Conservation (phyloP, 2,888 invertebrate species). For the Clivina fossor region DNA sequence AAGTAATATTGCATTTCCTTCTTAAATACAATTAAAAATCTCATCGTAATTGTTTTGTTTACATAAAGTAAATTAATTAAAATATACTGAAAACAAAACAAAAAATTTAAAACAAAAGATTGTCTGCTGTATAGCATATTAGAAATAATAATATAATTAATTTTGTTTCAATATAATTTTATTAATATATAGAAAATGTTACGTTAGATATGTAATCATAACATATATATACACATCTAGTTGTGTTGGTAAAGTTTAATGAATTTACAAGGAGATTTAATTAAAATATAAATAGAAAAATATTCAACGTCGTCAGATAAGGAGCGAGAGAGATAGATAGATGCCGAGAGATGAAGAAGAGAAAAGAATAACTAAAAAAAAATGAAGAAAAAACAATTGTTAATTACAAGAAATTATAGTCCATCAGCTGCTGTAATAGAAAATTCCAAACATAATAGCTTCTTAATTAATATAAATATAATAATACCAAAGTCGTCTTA, state of each 20-base stretch:
- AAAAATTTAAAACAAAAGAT: background rate
- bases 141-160: background rate
- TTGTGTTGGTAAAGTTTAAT: slow-evolving; percentile 14
- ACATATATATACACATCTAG: too few species aligned
- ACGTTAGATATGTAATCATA: too few species aligned
- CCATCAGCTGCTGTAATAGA: slow-evolving; percentile 34
- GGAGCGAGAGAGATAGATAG: too few species aligned
- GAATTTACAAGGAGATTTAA: slow-evolving; percentile 33
- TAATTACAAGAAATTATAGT: slow-evolving; percentile 34
- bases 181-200: too few species aligned
- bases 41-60: background rate
- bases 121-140: background rate
- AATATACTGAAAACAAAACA: background rate
- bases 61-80: background rate
- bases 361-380: too few species aligned
- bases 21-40: too few species aligned
- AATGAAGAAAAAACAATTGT: slow-evolving; percentile 30
- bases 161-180: too few species aligned
- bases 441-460: slow-evolving; percentile 33
- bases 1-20: background rate
- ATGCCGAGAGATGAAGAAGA: too few species aligned
- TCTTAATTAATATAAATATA: slow-evolving; percentile 35
- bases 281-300: slow-evolving; percentile 36
- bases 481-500: slow-evolving; percentile 27
- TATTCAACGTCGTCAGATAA: slow-evolving; percentile 28